These are phyloP conservation scores for Notodonta dromedarius DNA, from an alignment of 2,888 invertebrate species.

Conservation along the genomic window DNA sequence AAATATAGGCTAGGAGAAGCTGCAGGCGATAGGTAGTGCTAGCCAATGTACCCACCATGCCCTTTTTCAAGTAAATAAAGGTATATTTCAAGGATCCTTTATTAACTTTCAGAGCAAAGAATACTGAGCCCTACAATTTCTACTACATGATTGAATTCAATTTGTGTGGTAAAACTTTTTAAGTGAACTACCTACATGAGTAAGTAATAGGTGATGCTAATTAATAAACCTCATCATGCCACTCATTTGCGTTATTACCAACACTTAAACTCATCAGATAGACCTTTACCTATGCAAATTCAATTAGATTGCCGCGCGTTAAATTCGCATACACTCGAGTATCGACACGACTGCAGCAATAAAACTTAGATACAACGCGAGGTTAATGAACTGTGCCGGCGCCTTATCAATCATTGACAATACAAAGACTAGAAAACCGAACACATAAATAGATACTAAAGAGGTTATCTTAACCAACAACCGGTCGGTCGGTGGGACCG, in stretches of 20 bases:
- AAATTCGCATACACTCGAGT: slow-evolving; percentile 15
- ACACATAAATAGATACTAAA: slow-evolving; percentile 17
- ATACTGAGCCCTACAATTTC: too few species aligned
- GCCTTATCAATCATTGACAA: slow-evolving; percentile 36
- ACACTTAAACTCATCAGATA: slow-evolving; percentile 8
- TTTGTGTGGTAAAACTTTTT: not conserved
- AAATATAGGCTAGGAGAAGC: too few species aligned
- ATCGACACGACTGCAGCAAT: slow-evolving; percentile 17
- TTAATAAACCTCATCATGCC: slow-evolving; percentile 13
- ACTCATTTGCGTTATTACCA: slow-evolving; percentile 6
- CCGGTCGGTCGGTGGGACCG: slow-evolving; percentile 34
- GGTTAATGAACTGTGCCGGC: slow-evolving; percentile 33
- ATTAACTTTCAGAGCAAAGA: too few species aligned
- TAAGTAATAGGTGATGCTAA: slow-evolving; percentile 5
- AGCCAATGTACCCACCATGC: too few species aligned
- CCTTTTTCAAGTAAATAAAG: too few species aligned
- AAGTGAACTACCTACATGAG: not conserved
- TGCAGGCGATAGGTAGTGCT: too few species aligned
- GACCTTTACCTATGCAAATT: slow-evolving; percentile 13
- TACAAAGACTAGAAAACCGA: slow-evolving; percentile 28
- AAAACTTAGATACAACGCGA: slow-evolving; percentile 28
- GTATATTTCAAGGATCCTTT: too few species aligned
- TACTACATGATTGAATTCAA: not conserved
- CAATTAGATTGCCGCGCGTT: slow-evolving; percentile 16
- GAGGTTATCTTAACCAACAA: slow-evolving; percentile 36